phyloP scores from a whole-genome alignment of 2,113 vertebrate genomes.

The Malaclemys terrapin region DNA sequence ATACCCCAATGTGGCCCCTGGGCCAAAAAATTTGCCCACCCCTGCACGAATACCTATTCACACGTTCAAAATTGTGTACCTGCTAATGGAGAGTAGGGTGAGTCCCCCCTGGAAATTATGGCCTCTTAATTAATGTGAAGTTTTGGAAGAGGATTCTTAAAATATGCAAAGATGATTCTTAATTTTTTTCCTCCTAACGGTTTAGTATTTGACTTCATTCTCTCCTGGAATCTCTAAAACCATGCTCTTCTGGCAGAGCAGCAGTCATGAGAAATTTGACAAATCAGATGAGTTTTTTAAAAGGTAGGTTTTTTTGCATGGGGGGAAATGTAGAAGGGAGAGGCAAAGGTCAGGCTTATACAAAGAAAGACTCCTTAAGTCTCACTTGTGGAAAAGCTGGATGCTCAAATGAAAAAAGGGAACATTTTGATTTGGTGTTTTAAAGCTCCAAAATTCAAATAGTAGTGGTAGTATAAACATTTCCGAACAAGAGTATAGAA shows the following conservation, averaged over 20 bases:
- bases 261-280: background rate
- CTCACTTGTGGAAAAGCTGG: background rate
- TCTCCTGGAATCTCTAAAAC: background rate
- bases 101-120: background rate
- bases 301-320: background rate
- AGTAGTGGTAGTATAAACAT: background rate
- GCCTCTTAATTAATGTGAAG: background rate
- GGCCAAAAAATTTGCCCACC: too few species aligned
- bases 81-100: background rate
- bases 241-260: background rate
- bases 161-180: background rate
- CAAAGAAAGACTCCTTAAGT: background rate
- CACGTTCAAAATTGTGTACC: background rate
- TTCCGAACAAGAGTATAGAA: background rate
- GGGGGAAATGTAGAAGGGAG: background rate
- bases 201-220: background rate
- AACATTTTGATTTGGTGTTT: background rate
- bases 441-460: background rate
- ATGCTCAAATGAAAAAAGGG: background rate
- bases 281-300: background rate
- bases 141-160: background rate
- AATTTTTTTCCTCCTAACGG: background rate
- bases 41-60: background rate
- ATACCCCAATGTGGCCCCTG: too few species aligned
- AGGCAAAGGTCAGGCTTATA: background rate